Conservation (phyloP, 2,113 vertebrate species). For the Pseudorasbora parva region DNA sequence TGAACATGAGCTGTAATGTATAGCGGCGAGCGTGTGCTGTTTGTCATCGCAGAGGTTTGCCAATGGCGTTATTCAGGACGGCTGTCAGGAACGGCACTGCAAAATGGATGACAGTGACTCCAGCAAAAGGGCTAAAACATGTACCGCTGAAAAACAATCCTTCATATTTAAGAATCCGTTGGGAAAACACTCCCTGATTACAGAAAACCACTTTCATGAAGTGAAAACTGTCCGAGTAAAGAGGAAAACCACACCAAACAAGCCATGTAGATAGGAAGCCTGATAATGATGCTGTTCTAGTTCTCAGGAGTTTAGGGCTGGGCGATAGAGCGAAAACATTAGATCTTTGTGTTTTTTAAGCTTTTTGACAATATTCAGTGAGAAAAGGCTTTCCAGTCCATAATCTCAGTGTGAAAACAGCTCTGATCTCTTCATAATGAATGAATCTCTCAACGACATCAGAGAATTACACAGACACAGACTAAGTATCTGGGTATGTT, state of each 20-base stretch:
- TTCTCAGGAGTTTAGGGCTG: not conserved
- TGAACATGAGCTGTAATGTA: not conserved
- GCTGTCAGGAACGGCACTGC: not conserved
- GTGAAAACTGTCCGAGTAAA: not conserved
- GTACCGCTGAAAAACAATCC: conserved; percentile 11
- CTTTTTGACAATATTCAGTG: not conserved
- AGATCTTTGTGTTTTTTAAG: not conserved
- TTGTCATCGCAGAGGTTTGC: not conserved
- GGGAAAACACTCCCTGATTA: conserved; percentile 11
- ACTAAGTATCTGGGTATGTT: not conserved
- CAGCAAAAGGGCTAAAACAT: conserved; percentile 4
- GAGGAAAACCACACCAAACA: conserved; percentile 8
- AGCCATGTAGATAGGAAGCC: not conserved
- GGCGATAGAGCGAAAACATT: not conserved
- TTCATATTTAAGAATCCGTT: not conserved
- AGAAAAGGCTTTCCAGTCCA: not conserved
- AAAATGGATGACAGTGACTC: not conserved
- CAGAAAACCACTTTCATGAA: not conserved
- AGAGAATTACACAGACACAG: not conserved
- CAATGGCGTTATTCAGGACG: not conserved
- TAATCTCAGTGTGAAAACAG: not conserved
- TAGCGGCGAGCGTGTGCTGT: not conserved
- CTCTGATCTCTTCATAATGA: not conserved
- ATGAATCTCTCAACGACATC: not conserved
- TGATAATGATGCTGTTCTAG: not conserved